Base-by-base conservation (phyloP, 2,797 vertebrate genomes). In the Oreochromis grahami region DNA sequence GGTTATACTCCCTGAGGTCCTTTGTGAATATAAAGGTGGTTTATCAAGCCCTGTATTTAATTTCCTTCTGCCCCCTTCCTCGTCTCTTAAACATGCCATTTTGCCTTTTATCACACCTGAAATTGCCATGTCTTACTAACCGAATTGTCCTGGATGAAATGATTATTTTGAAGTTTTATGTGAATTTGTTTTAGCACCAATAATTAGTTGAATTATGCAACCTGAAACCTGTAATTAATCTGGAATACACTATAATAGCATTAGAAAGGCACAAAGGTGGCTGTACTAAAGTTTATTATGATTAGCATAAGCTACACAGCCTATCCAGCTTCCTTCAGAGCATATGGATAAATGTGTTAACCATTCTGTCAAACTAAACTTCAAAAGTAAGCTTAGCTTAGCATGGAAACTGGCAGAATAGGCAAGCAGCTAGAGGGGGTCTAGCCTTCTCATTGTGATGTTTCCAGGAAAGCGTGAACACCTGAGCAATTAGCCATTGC, bases 11-110 rank as follows among this genome's bases (percentile, higher is more conserved):
- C 86, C 74, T 76, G 45, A 80, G 82, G 86, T 72, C 81, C 24
- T 84, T 86, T 80, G 78, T 77, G 45, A 84, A 85, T 87, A 88
- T 89, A 84, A 83, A 79, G 80, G 43, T 81, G 84, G 78, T 83
- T 89, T 84, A 85, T 91, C 77, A 84, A 86, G 56, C 52, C 13
- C 45, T 51, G 79, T 58, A 84, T 87, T 87, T 88, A 15, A 89
- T 89, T 86, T 86, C 74, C 72, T 43, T 80, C 84, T 78, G 86
- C 76, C 68, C 29, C 77, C 74, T 80, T 79, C 68, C 58, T 84
- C 24, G 21, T 79, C 52, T 56, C 34, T 83, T 79, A 86, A 78
- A 76, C 29, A 78, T 12, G 29, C 10, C 29, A 58, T 51, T 52
- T 48, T 53, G 77, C 60, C 8, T 79, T 19, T 68, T 19, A 78